Base-by-base conservation (phyloP, 2,113 vertebrate genomes). In the Ursus arctos region DNA sequence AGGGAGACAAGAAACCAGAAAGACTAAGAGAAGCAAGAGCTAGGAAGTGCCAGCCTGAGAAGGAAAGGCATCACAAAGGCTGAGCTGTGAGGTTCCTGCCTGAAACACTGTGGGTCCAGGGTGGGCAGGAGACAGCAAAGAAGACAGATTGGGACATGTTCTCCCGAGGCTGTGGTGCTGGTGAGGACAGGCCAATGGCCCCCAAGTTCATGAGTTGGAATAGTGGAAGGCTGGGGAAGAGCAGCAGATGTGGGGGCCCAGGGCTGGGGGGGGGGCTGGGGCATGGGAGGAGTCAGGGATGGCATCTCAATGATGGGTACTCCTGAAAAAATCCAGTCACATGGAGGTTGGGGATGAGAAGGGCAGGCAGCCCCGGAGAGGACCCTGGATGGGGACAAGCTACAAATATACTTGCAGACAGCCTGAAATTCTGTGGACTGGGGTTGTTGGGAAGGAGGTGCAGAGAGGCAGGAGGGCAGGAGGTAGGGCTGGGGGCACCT, bases 371-470 rank as follows among this genome's bases (percentile, higher is more conserved):
- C 21, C 4, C 22, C 15, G 4, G 67, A 83, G 47, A n/a, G 28
- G 11, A 12, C 21, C n/a, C 36, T 65, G 33, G 28, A 61, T 18
- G 2, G 53, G 21, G 47, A 53, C n/a, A 74, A 90, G 28, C 22
- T 13, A 0, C 13, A 15, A 43, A 69, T 57, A 2, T 2, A 15
- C 2, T 4, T 11, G 7, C 1, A 1, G 63, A 49, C 6, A 7
- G 40, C 53, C 24, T 71, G 57, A 28, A 8, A 43, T 55, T 79
- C 47, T 67, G 12, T 69, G 31, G 40, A 57, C 53, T 40, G 28
- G 11, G 55, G 51, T 71, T 65, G 4, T 31, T 49, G 51, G 33
- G 31, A 55, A 72, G 22, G 55, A 33, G 4, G 7, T 59, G 12
- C 0, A 76, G 43, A 76, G 14, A 76, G 40, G 24, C 24, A 76